Percentiles rank a stretch among this genome's conserved stretches.
These are phyloP conservation scores for Styela plicata DNA, from an alignment of 23 tunicate species.

Conservation along the genomic window DNA sequence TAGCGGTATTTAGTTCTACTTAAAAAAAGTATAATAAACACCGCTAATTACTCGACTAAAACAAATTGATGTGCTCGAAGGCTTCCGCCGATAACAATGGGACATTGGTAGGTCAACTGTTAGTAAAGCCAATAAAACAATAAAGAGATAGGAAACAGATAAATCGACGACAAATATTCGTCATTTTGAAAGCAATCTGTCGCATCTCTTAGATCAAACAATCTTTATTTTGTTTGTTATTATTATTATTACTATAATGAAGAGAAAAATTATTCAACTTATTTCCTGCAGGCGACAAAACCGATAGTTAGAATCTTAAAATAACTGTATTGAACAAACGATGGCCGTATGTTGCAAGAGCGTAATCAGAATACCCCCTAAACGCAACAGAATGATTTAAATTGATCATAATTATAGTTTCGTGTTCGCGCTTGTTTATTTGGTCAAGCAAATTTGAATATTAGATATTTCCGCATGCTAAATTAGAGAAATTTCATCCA, in stretches of 20 bases:
- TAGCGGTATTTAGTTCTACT: not conserved
- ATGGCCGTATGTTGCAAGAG: not conserved
- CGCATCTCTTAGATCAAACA: not conserved
- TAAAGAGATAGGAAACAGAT: conserved; percentile 1
- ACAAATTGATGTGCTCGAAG: conserved; percentile 8
- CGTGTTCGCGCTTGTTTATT: too few relatives aligned
- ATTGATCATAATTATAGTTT: too few relatives aligned
- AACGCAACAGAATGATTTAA: too few relatives aligned
- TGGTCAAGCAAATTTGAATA: too few relatives aligned
- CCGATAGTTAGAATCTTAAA: not conserved
- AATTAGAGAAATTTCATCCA: too few relatives aligned
- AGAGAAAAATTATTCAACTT: not conserved
- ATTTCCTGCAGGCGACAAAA: not conserved
- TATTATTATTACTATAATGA: too few relatives aligned
- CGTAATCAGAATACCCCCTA: too few relatives aligned
- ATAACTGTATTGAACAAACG: not conserved
- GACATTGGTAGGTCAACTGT: not conserved
- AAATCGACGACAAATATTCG: not conserved
- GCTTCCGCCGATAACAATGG: conserved; percentile 17
- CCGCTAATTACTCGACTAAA: conserved; percentile 18
- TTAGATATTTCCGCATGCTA: too few relatives aligned
- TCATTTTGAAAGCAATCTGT: conserved; percentile 1
- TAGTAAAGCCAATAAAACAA: conserved; percentile 26
- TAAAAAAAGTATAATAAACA: not conserved
- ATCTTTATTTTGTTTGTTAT: not conserved